Evolutionary conservation across 2,113 vertebrate species (phyloP).

Genomic region (Daubentonia madagascariensis): DNA sequence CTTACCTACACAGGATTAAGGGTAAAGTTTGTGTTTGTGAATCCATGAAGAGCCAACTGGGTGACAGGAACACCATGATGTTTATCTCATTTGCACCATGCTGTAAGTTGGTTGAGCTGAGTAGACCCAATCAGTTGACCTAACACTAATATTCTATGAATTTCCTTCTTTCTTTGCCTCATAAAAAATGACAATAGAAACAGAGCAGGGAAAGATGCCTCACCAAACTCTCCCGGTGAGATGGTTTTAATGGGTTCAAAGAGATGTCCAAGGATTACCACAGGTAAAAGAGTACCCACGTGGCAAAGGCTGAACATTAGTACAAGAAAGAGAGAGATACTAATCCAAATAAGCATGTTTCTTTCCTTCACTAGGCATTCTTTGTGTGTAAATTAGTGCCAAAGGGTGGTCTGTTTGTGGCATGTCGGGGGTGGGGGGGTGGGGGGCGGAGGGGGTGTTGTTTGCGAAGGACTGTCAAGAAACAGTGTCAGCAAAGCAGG

Average conservation of each 20-base stretch:
- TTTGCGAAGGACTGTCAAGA: background rate
- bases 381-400: background rate
- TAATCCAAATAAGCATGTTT: background rate
- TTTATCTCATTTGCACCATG: background rate
- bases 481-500: background rate
- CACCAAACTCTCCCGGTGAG: background rate
- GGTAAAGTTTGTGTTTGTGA: background rate
- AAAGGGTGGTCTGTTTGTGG: background rate
- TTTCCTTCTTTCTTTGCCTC: background rate
- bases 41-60: background rate
- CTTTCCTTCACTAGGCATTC: background rate
- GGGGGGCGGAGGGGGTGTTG: background rate
- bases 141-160: background rate
- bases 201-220: background rate
- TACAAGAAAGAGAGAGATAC: background rate
- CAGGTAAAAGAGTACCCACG: background rate
- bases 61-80: background rate
- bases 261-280: background rate
- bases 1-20: background rate
- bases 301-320: background rate
- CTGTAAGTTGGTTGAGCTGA: background rate
- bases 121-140: background rate
- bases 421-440: too few relatives aligned
- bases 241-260: background rate
- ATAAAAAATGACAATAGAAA: constrained; percentile 16